Evolutionary conservation across 2,797 vertebrate species (phyloP), one percentile per base, ranked within the genome.

Genomic region (Salmo trutta): DNA sequence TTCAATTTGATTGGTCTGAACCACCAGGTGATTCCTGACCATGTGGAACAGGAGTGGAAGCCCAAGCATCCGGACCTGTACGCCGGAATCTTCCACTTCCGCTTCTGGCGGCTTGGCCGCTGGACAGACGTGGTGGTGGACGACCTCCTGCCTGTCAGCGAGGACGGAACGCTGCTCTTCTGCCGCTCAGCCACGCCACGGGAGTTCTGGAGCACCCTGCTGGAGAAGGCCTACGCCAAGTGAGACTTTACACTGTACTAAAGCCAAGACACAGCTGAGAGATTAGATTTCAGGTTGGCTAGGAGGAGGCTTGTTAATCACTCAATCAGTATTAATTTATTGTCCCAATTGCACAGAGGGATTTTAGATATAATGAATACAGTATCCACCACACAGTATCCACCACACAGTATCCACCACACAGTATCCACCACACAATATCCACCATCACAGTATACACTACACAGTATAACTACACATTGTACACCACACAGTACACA

Each of bases 201-300:
- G 12, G 95, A 95, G 83, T 96, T 96, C 85, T 96, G 95, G 95
- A 95, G 95, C 2, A 93, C 95, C 7, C 84, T 96, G 74, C 70
- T 95, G 82, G 95, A 96, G 87, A 96, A 96, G 79, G 95, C 95
- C 65, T 96, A 96, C 21, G 95, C 95, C 82, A 96, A 96, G 95
- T 96, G 82, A 85, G 91, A 62, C 4, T 51, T 24, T 24, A 76
- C 7, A 16, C 14, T 5, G 0, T n/a, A 59, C 19, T n/a, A 59
- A 59, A 59, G 54, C 41, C 41, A 47, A 14, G 10, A 47, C 41
- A 47, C 41, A 12, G 41, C 41, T 47, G 10, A 47, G 41, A 47
- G 2, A 47, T 47, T 47, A 12, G 41, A 47, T 47, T 47, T 47
- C 41, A 47, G 41, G 41, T 47, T 47, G 41, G 41, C 41, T 47